Evolutionary conservation across 1,140 invertebrate genomes (phyloP).

Genomic region (Dendroctonus valens): DNA sequence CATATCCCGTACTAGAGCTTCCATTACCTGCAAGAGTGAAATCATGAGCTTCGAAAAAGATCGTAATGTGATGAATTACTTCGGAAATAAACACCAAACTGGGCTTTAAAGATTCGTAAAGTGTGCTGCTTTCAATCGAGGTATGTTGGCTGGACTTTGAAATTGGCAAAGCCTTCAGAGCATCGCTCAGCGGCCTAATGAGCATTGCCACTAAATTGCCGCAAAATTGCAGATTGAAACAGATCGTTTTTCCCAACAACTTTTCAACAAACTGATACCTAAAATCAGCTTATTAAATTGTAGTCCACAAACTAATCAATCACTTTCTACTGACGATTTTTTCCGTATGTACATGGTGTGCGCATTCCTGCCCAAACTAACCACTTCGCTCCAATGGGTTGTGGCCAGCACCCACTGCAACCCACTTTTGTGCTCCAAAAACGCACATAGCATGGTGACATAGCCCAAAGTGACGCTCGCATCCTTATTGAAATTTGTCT

Average conservation of each 20-base stretch:
- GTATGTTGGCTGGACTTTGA: background rate
- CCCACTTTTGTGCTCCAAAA: slow-evolving; percentile 56
- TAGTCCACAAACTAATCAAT: too few relatives aligned
- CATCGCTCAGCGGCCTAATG: slow-evolving; percentile 26
- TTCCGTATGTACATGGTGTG: slow-evolving; percentile 64
- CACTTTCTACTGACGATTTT: slow-evolving; percentile 53
- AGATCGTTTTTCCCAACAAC: slow-evolving; percentile 29
- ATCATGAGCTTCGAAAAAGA: background rate
- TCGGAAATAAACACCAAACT: slow-evolving; percentile 17
- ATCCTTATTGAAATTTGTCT: slow-evolving; percentile 40
- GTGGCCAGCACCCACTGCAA: slow-evolving; percentile 57
- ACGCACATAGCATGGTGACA: slow-evolving; percentile 56
- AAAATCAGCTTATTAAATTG: background rate
- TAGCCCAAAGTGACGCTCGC: slow-evolving; percentile 63
- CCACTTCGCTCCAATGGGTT: slow-evolving; percentile 56
- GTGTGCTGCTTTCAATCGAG: slow-evolving; percentile 2
- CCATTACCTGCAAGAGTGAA: slow-evolving; percentile 37
- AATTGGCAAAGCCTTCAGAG: slow-evolving; percentile 1
- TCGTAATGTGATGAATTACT: slow-evolving; percentile 7
- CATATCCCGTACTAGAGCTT: slow-evolving; percentile 41
- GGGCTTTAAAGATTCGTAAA: slow-evolving; percentile 22
- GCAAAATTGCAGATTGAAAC: slow-evolving; percentile 29
- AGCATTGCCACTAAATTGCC: slow-evolving; percentile 25
- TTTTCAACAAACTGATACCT: slow-evolving; percentile 25
- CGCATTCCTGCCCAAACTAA: slow-evolving; percentile 58